phyloP scores from a whole-genome alignment of 2,113 vertebrate genomes.

The Larimichthys polyactis region DNA sequence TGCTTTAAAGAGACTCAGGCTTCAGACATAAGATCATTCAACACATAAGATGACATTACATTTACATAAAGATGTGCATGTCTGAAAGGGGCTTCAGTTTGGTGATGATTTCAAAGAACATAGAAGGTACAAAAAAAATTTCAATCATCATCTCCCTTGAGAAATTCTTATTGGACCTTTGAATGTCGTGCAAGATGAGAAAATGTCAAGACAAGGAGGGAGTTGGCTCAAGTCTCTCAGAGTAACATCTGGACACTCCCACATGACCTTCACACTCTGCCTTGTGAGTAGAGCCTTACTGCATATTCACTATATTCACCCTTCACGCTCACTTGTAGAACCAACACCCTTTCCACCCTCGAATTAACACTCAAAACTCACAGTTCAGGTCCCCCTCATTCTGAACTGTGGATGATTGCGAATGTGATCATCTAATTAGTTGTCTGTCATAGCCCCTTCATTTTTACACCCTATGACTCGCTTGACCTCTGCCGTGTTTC shows the following conservation, averaged over 20 bases:
- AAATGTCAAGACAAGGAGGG: slow-evolving; percentile 18
- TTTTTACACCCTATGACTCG: slow-evolving; percentile 23
- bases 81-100: background rate
- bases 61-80: background rate
- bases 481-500: slow-evolving; percentile 36
- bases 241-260: slow-evolving; percentile 76
- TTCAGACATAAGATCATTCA: background rate
- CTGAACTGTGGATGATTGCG: slow-evolving; percentile 36
- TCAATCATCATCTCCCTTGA: background rate
- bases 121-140: background rate
- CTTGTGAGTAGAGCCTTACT: slow-evolving; percentile 42
- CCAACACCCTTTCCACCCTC: slow-evolving; percentile 61
- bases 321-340: slow-evolving; percentile 56
- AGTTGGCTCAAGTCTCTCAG: slow-evolving; percentile 23
- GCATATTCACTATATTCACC: slow-evolving; percentile 49
- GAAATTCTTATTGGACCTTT: slow-evolving; percentile 27
- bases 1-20: background rate
- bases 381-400: slow-evolving; percentile 36
- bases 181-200: slow-evolving; percentile 29
- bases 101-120: background rate
- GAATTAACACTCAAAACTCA: slow-evolving; percentile 49
- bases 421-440: slow-evolving; percentile 50
- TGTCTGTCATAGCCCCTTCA: background rate
- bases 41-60: background rate
- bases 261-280: slow-evolving; percentile 66